A percentile compares a stretch with the other conserved stretches of the same genome.
Evolutionary conservation across 2,888 invertebrate species (phyloP).

Genomic region (Cosmia trapezina): DNA sequence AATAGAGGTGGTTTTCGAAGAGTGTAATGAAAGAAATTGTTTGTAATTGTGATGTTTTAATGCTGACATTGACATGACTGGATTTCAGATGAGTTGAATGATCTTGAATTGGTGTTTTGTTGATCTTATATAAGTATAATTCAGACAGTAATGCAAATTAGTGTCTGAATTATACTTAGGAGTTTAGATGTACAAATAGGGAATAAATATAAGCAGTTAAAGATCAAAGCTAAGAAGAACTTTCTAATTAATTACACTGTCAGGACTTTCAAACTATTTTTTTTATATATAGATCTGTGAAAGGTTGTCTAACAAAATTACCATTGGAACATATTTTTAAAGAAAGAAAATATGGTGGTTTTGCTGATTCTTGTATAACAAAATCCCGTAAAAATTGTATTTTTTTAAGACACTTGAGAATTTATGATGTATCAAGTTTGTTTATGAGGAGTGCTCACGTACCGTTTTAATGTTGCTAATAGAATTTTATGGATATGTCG

Average conservation of each 20-base stretch:
- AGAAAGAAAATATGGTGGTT: not conserved
- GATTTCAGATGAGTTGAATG: constrained; percentile 28
- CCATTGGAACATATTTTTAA: not conserved
- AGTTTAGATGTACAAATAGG: not conserved
- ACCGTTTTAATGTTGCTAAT: constrained; percentile 28
- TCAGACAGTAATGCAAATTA: not conserved
- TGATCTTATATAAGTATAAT: not conserved
- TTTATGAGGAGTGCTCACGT: constrained; percentile 12
- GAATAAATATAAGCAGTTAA: not conserved
- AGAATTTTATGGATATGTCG: constrained; percentile 31
- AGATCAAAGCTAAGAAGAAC: not conserved
- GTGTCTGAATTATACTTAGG: constrained; percentile 3
- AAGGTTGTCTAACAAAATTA: not conserved
- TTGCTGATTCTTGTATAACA: not conserved
- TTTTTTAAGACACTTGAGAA: not conserved
- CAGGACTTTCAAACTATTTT: not conserved
- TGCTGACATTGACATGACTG: constrained; percentile 56
- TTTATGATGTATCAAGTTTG: constrained; percentile 13
- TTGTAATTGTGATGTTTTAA: constrained; percentile 29
- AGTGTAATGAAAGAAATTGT: constrained; percentile 23
- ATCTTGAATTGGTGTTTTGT: constrained; percentile 29
- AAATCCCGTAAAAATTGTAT: not conserved
- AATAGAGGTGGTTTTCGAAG: constrained; percentile 37
- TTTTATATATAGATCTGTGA: not conserved
- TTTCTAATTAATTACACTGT: not conserved